phyloP scores from a whole-genome alignment of 2,113 vertebrate genomes.

The rabbit (Oryctolagus cuniculus) region DNA sequence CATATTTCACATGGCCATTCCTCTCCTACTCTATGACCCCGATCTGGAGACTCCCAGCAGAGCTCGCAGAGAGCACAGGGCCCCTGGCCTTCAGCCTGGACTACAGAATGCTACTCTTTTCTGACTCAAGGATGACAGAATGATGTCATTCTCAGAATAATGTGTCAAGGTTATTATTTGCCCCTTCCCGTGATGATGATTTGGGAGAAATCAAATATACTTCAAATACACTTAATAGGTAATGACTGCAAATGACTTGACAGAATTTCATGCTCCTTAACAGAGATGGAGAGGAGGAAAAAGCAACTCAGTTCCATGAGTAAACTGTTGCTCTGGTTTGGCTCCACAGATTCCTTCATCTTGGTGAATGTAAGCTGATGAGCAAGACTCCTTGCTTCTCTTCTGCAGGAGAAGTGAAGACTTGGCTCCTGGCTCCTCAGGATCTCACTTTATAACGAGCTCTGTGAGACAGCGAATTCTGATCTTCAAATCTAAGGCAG shows the following conservation, averaged over 20 bases:
- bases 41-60: not conserved
- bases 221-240: not conserved
- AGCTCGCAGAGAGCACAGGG: not conserved
- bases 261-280: not conserved
- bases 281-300: not conserved
- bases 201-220: not conserved
- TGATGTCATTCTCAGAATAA: not conserved
- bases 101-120: not conserved
- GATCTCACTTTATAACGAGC: not conserved
- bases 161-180: not conserved
- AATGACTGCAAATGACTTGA: not conserved
- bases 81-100: not conserved
- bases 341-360: not conserved
- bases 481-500: not conserved
- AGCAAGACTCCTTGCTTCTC: not conserved
- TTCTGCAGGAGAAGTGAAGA: not conserved
- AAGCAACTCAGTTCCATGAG: not conserved
- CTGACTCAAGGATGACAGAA: not conserved
- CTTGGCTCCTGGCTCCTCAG: not conserved
- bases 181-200: not conserved
- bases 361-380: not conserved
- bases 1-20: not conserved
- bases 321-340: not conserved
- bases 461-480: not conserved
- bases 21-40: not conserved